Percentiles rank a stretch among this genome's conserved stretches.
These are phyloP conservation scores for Drosophila paramelanica DNA, from an alignment of 2,888 invertebrate species.

Conservation along the genomic window DNA sequence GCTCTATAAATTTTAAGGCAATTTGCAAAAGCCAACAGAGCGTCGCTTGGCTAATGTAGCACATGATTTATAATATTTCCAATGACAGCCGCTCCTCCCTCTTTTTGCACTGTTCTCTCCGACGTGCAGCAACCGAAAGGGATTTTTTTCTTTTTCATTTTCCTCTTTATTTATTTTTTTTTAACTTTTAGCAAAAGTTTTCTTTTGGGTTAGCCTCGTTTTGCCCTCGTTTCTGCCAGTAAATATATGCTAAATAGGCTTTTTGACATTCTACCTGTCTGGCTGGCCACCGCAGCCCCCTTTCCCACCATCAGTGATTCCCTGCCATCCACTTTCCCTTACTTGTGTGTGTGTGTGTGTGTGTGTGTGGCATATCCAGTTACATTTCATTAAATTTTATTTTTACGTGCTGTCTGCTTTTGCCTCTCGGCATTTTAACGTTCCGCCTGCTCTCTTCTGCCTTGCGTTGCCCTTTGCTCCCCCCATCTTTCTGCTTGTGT, in stretches of 20 bases:
- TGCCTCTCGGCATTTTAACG: slow-evolving; percentile 42
- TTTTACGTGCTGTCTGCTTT: slow-evolving; percentile 72
- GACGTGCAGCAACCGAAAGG: slow-evolving; percentile 29
- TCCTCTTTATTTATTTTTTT: slow-evolving; percentile 21
- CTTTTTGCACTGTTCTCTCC: neutral
- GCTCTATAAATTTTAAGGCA: slow-evolving; percentile 68
- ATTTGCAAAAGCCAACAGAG: slow-evolving; percentile 67
- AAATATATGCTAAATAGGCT: slow-evolving; percentile 81
- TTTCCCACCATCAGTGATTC: neutral
- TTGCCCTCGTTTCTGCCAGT: slow-evolving; percentile 53
- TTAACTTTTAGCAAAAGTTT: slow-evolving; percentile 55
- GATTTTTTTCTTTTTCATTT: slow-evolving; percentile 46
- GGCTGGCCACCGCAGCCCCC: slow-evolving; percentile 5
- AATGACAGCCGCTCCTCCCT: slow-evolving; percentile 58
- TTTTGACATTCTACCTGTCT: slow-evolving; percentile 79
- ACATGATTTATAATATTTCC: slow-evolving; percentile 79
- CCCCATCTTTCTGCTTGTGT: slow-evolving; percentile 27
- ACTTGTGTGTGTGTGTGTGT: slow-evolving; percentile 10
- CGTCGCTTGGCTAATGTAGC: slow-evolving; percentile 76
- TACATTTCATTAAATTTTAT: slow-evolving; percentile 81
- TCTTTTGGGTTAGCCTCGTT: slow-evolving; percentile 22
- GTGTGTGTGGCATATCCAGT: slow-evolving; percentile 71
- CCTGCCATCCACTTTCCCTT: neutral
- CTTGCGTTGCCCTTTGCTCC: neutral
- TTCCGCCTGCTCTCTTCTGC: neutral